Percentiles rank a stretch among this genome's conserved stretches.
Conservation (phyloP, 2,113 vertebrate species). For the Tylochromis polylepis region DNA sequence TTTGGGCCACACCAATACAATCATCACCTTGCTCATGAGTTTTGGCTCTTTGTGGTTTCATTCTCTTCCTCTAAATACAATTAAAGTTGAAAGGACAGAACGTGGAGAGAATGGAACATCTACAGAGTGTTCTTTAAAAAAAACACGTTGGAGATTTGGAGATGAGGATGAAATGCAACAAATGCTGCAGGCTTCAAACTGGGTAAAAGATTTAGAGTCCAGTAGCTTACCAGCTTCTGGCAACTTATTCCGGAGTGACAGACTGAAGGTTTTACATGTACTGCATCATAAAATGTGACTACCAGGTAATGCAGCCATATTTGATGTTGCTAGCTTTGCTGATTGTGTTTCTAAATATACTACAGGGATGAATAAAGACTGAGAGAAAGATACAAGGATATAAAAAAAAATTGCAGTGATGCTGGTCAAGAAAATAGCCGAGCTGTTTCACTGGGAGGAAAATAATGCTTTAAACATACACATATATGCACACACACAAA, state of each 20-base stretch:
- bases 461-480: slow-evolving; percentile 23
- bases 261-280: not conserved
- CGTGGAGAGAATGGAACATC: not conserved
- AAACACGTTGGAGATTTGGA: not conserved
- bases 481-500: slow-evolving; percentile 18
- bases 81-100: not conserved
- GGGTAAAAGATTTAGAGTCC: not conserved
- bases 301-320: not conserved
- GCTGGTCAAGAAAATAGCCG: slow-evolving; percentile 17
- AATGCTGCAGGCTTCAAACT: not conserved
- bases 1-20: not conserved
- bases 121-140: not conserved
- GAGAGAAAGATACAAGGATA: not conserved
- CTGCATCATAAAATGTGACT: not conserved
- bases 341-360: not conserved
- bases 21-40: not conserved
- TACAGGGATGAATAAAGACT: not conserved
- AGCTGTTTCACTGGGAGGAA: slow-evolving; percentile 55
- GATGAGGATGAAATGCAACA: not conserved
- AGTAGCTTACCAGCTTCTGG: not conserved
- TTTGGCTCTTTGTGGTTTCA: not conserved
- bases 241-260: not conserved
- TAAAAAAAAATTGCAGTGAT: not conserved
- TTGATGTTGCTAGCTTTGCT: not conserved
- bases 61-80: not conserved